Evolutionary conservation across 2,888 invertebrate species (phyloP), one percentile per base, ranked within the genome.

Genomic region (Pyralis farinalis): DNA sequence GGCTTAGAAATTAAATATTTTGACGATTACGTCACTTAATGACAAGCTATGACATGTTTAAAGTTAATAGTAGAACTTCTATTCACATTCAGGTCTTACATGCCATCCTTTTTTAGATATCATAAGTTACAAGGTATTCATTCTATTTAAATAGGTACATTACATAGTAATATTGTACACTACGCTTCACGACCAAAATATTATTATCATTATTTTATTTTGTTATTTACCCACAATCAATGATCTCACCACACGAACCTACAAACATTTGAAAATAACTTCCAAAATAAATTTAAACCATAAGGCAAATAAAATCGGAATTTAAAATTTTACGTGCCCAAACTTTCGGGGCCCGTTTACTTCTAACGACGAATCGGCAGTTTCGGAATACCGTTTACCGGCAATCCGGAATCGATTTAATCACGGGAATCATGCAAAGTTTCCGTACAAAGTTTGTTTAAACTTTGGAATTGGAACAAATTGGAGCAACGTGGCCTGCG

Each of bases 371-470:
- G 72, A 73, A 78, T 83, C 77, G 75, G 73, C 80, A 78, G 81
- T 81, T 80, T 80, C 55, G 65, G 65, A 74, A 76, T 80, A 78
- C 74, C 65, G 66, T 67, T 74, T 74, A 78, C 73, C 73, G 77
- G 80, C 83, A 81, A 84, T 83, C 74, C 66, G 72, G 78, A 81
- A 86, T 86, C 85, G 83, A 85, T 87, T 86, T 81, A 86, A 86
- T 86, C 83, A 85, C 81, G 64, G 73, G 72, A 84, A 84, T 83
- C 82, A 86, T 81, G 74, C 79, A 75, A 85, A 86, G 73, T 86
- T 80, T 69, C 60, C 61, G 56, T 65, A 71, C 72, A 79, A 83
- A 87, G 79, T 85, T 87, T 82, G 78, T 63, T 70, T 75, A 66
- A 82, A 85, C 71, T 85, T 82, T 55, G 70, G 66, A 74, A 82